Evolutionary conservation across 1,140 invertebrate species (phyloP), one percentile per base, ranked within the genome.

Genomic region (Cepaea nemoralis): DNA sequence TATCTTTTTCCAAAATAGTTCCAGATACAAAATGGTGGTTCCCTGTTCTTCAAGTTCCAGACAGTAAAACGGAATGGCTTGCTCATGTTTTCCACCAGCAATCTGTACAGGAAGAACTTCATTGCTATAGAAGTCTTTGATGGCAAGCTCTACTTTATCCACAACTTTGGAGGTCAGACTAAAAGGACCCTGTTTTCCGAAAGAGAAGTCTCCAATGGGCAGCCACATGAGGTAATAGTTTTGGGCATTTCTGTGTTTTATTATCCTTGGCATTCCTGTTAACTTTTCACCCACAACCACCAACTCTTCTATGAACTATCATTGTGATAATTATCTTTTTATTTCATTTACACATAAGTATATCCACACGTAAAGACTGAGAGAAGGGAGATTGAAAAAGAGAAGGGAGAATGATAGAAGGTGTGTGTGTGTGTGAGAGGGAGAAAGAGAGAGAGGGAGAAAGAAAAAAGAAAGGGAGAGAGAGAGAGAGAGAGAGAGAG

Each of bases 51-150:
- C 66, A 83, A 86, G 50, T 87, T 88, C 74, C 83, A 85, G 74
- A 90, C 88, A 22, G 83, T 96, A 80, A 91, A 94, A 19, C 92
- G 94, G 0, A 94, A 96, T 78, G 97, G 96, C 0, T 89, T 99
- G 0, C 88, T 99, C 0, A 90, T 98, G 0, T 70, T 66, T 40
- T 27, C 40, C 27, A 50, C 39, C 14, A 69, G 39, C 42, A 67
- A 76, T 16, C n/a, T 42, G 35, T 33, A 31, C 37, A 63, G 42
- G 33, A 63, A 35, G 42, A 48, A 82, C n/a, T 82, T 67, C 78
- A 42, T 88, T 10, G 85, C 83, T 5, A 35, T 90, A 31, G 89
- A 90, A 73, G 48, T 90, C 16, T 87, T 78, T 70, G 89, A 90
- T 77, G 89, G 89, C 0, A 82, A 84, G 16, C 80, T 88, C 16